Conservation (phyloP, 2,888 invertebrate genomes). For the Drosophila gaucha region DNA sequence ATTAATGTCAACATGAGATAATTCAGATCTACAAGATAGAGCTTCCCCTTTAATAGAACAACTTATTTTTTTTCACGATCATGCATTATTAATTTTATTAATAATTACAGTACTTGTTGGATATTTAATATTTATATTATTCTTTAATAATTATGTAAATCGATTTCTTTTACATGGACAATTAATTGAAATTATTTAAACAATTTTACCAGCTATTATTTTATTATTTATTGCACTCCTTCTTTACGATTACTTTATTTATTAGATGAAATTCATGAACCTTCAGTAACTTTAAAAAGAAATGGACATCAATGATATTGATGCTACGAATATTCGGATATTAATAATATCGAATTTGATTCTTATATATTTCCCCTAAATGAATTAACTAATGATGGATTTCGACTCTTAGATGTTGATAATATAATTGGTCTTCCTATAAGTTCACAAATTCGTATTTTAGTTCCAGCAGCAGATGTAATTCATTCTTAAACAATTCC, state of each 20-base stretch:
- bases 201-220: slow-evolving; percentile 87
- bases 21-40: slow-evolving; percentile 87
- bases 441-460: too few species aligned
- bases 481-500: too few species aligned
- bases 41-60: slow-evolving; percentile 88
- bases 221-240: slow-evolving; percentile 88
- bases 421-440: too few species aligned
- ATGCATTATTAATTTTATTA: slow-evolving; percentile 87
- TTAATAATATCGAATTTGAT: too few species aligned
- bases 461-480: too few species aligned
- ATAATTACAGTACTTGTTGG: slow-evolving; percentile 87
- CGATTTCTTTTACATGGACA: slow-evolving; percentile 87
- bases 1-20: slow-evolving; percentile 87
- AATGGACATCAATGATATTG: too few species aligned
- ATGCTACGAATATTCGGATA: too few species aligned
- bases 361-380: too few species aligned
- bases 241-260: slow-evolving; percentile 87
- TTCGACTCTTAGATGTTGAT: too few species aligned
- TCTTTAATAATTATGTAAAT: slow-evolving; percentile 87
- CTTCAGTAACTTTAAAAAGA: slow-evolving; percentile 87
- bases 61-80: slow-evolving; percentile 88
- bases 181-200: slow-evolving; percentile 88
- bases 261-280: slow-evolving; percentile 87
- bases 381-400: too few species aligned
- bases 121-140: slow-evolving; percentile 86